Percentiles rank a stretch among this genome's conserved stretches.
These are phyloP conservation scores for Salmo trutta DNA, from an alignment of 2,797 vertebrate species.

Conservation along the genomic window DNA sequence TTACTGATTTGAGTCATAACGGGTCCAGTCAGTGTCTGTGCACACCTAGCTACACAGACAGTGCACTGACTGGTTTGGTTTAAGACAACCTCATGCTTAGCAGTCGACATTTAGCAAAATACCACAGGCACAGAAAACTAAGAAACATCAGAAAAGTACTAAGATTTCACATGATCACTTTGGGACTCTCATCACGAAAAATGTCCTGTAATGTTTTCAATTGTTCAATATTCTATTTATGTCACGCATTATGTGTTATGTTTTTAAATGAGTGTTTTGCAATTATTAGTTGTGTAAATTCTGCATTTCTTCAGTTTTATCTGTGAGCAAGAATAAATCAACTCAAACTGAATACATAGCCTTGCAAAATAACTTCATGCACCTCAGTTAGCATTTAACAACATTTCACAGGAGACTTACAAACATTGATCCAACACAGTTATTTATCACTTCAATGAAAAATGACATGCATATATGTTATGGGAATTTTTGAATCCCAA, in stretches of 20 bases:
- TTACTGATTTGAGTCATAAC: slow-evolving; percentile 33
- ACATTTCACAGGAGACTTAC: neutral
- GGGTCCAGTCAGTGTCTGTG: neutral
- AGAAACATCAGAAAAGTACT: neutral
- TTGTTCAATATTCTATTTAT: no score
- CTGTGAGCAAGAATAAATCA: no score
- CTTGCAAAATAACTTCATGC: no score
- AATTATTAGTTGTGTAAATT: no score
- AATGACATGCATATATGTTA: neutral
- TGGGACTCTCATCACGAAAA: no score
- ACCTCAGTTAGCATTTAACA: neutral
- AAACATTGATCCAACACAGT: neutral
- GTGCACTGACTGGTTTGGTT: neutral
- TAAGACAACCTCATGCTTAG: neutral
- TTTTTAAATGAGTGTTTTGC: no score
- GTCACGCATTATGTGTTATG: no score
- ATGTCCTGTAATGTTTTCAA: no score
- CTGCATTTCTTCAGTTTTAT: no score
- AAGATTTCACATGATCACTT: neutral
- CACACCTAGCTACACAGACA: slow-evolving; percentile 14
- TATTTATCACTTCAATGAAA: no score
- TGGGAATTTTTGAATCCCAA: no score
- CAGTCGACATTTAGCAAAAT: neutral
- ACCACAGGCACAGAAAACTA: neutral
- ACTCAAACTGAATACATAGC: no score